A percentile compares a stretch with the other conserved stretches of the same genome.
Evolutionary conservation across 2,797 vertebrate genomes (phyloP).

Genomic region (Microctenopoma steveboyesi): DNA sequence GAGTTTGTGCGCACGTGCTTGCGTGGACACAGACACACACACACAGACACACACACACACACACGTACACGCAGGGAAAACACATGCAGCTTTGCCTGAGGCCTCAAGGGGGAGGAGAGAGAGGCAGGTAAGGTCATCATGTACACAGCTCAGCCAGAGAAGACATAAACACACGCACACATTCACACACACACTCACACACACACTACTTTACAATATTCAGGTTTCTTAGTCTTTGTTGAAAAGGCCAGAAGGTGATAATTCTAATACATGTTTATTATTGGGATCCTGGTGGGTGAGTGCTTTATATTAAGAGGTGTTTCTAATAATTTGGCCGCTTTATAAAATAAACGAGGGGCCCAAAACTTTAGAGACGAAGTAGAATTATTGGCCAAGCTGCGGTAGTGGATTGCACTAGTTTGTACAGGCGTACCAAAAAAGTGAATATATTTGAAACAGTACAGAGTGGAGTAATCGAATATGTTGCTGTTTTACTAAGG

Average conservation of each 20-base stretch:
- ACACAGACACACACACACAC: constrained; percentile 41
- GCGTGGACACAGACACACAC: constrained; percentile 34
- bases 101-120: constrained; percentile 47
- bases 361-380: no score
- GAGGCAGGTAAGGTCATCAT: constrained; percentile 65
- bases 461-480: background rate
- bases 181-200: constrained; percentile 16
- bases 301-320: no score
- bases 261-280: no score
- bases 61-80: constrained; percentile 50
- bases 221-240: no score
- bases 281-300: no score
- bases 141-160: constrained; percentile 51
- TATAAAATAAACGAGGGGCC: no score
- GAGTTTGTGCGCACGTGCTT: constrained; percentile 43
- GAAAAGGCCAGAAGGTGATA: no score
- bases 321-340: no score
- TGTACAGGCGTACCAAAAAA: no score
- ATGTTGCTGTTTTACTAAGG: no score
- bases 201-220: background rate
- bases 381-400: no score
- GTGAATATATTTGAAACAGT: background rate
- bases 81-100: constrained; percentile 55
- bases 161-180: constrained; percentile 28
- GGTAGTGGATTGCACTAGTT: no score